A percentile compares a stretch with the other conserved stretches of the same genome.
Conservation (phyloP, 2,797 vertebrate genomes). For the Oophaga sylvatica region DNA sequence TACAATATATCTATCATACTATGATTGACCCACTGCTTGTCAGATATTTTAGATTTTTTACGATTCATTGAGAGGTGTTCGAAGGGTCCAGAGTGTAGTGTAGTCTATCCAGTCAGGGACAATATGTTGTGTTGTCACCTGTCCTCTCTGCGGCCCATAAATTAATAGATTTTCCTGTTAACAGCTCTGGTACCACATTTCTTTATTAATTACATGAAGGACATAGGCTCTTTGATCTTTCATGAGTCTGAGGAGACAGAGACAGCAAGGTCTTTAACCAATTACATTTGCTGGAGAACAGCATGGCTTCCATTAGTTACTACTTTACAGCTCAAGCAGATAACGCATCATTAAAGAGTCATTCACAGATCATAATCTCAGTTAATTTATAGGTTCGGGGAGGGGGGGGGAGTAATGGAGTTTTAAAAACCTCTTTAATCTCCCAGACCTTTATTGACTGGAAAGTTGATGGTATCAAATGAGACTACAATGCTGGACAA, state of each 20-base stretch:
- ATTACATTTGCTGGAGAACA: constrained; percentile 45
- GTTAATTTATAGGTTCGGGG: constrained; percentile 44
- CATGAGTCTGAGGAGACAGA: constrained; percentile 29
- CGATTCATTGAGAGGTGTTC: too few relatives aligned
- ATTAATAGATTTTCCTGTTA: constrained; percentile 48
- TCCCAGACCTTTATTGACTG: constrained; percentile 21
- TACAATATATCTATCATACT: too few relatives aligned
- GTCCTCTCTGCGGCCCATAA: constrained; percentile 10
- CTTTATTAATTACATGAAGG: constrained; percentile 50
- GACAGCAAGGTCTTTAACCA: constrained; percentile 52
- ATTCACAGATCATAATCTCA: constrained; percentile 35
- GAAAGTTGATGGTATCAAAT: constrained; percentile 34
- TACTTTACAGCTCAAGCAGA: constrained; percentile 19
- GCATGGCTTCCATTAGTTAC: constrained; percentile 45
- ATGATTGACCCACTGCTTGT: too few relatives aligned
- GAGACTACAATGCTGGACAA: neutral
- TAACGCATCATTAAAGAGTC: constrained; percentile 46
- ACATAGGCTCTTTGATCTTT: constrained; percentile 42
- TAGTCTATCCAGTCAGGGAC: neutral
- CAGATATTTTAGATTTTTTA: too few relatives aligned
- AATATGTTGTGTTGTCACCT: constrained; percentile 1
- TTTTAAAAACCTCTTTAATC: constrained; percentile 48
- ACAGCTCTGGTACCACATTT: constrained; percentile 17
- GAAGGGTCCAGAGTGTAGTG: neutral
- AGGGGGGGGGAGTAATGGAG: constrained; percentile 29